Conservation (phyloP, 2,113 vertebrate species). For the Paramormyrops kingsleyae region DNA sequence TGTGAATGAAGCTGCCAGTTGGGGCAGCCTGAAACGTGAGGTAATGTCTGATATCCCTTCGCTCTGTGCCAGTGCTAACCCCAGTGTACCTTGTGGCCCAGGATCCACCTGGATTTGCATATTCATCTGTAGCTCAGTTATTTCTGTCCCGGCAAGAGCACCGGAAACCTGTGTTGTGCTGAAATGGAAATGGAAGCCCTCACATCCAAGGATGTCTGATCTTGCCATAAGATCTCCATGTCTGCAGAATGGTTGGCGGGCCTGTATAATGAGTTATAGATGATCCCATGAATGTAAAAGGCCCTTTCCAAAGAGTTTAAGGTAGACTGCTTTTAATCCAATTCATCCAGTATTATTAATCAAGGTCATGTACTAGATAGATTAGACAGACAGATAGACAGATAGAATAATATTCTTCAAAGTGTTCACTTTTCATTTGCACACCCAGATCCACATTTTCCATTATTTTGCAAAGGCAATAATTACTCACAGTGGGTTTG, state of each 20-base stretch:
- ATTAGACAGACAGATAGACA: neutral
- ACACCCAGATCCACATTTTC: neutral
- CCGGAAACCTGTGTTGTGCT: neutral
- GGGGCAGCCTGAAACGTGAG: conserved; percentile 36
- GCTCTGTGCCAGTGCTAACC: conserved; percentile 29
- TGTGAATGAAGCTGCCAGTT: conserved; percentile 15
- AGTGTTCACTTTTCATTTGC: neutral
- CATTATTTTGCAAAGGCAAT: neutral
- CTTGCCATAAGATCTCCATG: neutral
- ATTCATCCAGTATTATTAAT: neutral
- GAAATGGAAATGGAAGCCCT: neutral
- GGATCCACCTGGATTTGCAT: neutral
- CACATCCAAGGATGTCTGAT: neutral
- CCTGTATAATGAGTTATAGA: neutral
- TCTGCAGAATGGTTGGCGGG: neutral
- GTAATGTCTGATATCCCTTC: conserved; percentile 49
- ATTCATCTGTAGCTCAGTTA: neutral
- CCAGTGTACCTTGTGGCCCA: neutral
- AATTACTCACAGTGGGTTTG: neutral
- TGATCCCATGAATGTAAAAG: conserved; percentile 3
- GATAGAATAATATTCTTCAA: neutral
- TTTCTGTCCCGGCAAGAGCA: conserved; percentile 1
- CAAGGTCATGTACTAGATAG: neutral
- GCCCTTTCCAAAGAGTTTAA: neutral
- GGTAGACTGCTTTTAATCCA: neutral